Base-by-base conservation (phyloP, 2,113 vertebrate species). In the Corythornis madagascariensis region DNA sequence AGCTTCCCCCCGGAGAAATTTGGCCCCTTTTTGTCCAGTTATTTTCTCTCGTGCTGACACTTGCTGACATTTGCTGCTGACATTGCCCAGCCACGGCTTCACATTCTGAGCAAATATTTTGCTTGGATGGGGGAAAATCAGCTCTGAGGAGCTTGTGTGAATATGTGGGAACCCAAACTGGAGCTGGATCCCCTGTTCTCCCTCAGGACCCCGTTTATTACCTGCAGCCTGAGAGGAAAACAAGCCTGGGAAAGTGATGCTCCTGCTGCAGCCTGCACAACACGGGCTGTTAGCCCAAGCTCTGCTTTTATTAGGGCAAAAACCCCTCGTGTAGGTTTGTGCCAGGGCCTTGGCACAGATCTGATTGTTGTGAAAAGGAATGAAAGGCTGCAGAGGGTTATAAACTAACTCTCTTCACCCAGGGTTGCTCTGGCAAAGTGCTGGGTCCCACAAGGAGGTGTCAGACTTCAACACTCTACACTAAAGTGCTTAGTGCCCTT, bases 91-190 rank as follows among this genome's bases (percentile, higher is more conserved):
- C 60, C 45, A 0, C 3, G 0, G 78, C 90, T 88, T 20, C 78
- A 6, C 1, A 4, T 85, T 87, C 92, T 17, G 12, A 83, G 86
- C 79, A 94, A 97, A 97, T 95, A 93, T 97, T 96, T 93, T 82
- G 57, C 70, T 96, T 96, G 96, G 96, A 95, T 26, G 57, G 82
- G 67, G 79, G 72, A 31, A 83, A 89, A 91, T 25, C 16, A 31
- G 81, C 70, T 79, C 66, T 0, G 1, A 80, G 64, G 63, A 80
- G 82, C 43, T 95, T 9, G 10, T 35, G 65, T 28, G 67, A 40
- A 28, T 19, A 31, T 70, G 87, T 94, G 91, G 91, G 93, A 95
- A 82, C n/a, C 16, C 59, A 43, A 2, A 59, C 31, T 10, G 45
- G 31, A 85, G 81, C 86, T 69, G 43, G 71, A 78, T 83, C 84